Evolutionary conservation across 2,888 invertebrate species (phyloP), one percentile per base, ranked within the genome.

Genomic region (Drosophila eohydei): DNA sequence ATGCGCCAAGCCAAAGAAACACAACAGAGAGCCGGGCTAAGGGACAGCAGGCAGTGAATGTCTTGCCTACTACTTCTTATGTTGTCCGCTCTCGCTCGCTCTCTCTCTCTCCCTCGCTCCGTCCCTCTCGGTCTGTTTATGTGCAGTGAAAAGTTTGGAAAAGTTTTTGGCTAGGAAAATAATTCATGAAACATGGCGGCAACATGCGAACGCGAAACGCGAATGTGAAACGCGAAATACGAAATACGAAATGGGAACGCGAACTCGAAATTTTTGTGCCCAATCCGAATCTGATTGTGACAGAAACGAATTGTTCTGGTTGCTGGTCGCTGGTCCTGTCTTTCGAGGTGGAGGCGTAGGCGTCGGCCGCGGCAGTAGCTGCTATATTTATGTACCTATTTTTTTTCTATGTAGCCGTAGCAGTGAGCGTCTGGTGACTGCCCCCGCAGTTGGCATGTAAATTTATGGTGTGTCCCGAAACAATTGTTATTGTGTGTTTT

Each of bases 251-350:
- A 71, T 48, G 74, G 70, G 76, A 74, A 62, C 62, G 74, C 55
- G 55, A 61, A 64, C 67, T 66, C 52, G 32, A 88, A 83, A 91
- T 87, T 89, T 90, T 83, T 89, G 88, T 83, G 71, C 83, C 83
- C 81, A 81, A 86, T 79, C 80, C 89, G 85, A 91, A 91, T 91
- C 91, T 90, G 91, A 91, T 91, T 91, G 91, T 91, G 91, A 90
- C 91, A 90, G 83, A 90, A 90, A 90, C 88, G 91, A 91, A 90
- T 91, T 90, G 91, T 91, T 91, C 83, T 81, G 81, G 76, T 81
- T 80, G 78, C 77, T 40, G 64, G 38, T 60, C 30, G 52, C 44
- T 58, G 44, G 41, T 65, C 46, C 66, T 61, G 65, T 50, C 62
- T 60, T 64, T 36, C 40, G 61, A 40, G 60, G 21, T 3, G 32